Percentiles rank a stretch among this genome's conserved stretches.
Conservation (phyloP, 2,888 invertebrate genomes). For the Trisateles emortualis region DNA sequence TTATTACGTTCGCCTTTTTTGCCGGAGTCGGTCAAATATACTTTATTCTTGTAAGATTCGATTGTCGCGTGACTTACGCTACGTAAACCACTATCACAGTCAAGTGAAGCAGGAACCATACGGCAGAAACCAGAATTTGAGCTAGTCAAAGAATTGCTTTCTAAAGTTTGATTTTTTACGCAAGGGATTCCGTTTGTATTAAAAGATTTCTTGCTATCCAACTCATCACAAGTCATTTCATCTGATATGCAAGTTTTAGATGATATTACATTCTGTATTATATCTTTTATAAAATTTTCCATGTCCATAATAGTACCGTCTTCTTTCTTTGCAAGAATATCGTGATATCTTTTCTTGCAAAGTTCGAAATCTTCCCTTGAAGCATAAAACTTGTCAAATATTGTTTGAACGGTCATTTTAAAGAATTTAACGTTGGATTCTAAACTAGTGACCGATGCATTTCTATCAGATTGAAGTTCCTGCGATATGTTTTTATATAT, state of each 20-base stretch:
- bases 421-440: slow-evolving; percentile 75
- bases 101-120: too few relatives aligned
- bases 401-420: slow-evolving; percentile 71
- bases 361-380: slow-evolving; percentile 71
- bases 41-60: too few relatives aligned
- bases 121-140: too few relatives aligned
- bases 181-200: too few relatives aligned
- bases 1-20: too few relatives aligned
- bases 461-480: slow-evolving; percentile 64
- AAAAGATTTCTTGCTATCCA: too few relatives aligned
- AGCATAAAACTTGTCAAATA: slow-evolving; percentile 72
- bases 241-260: slow-evolving; percentile 56
- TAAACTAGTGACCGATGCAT: slow-evolving; percentile 57
- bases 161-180: too few relatives aligned
- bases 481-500: slow-evolving; percentile 65
- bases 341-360: slow-evolving; percentile 72
- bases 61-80: too few relatives aligned
- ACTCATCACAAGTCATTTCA: too few relatives aligned
- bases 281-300: slow-evolving; percentile 76
- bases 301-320: slow-evolving; percentile 67
- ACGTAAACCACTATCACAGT: too few relatives aligned
- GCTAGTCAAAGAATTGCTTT: too few relatives aligned
- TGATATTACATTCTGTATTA: slow-evolving; percentile 73
- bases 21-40: too few relatives aligned
- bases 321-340: slow-evolving; percentile 66